Conservation (phyloP, 2,888 invertebrate species). For the Sesia bembeciformis region DNA sequence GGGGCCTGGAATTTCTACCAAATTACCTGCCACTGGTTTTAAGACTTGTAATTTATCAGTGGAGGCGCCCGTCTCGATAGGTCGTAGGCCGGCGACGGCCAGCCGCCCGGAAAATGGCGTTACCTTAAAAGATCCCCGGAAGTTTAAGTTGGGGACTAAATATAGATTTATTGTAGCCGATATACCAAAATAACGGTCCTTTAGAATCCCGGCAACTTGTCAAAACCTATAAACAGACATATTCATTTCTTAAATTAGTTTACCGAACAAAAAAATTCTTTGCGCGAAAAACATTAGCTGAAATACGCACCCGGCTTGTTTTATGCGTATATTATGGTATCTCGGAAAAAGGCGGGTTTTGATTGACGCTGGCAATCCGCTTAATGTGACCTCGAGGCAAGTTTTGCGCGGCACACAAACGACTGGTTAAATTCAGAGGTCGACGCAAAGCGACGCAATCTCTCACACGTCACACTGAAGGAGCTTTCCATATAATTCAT, state of each 20-base stretch:
- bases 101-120: constrained; percentile 44
- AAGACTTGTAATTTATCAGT: constrained; percentile 78
- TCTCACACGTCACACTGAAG: constrained; percentile 66
- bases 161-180: not conserved
- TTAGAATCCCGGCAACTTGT: not conserved
- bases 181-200: not conserved
- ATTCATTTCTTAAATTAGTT: constrained; percentile 5
- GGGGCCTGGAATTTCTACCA: constrained; percentile 58
- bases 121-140: not conserved
- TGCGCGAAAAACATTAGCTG: constrained; percentile 28
- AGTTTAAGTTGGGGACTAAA: not conserved
- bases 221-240: not conserved
- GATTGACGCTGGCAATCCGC: constrained; percentile 72
- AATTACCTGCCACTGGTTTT: constrained; percentile 78
- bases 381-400: constrained; percentile 71
- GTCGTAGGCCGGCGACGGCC: constrained; percentile 21
- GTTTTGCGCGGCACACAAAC: constrained; percentile 64
- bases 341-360: constrained; percentile 62
- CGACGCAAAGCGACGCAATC: constrained; percentile 70
- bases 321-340: constrained; percentile 39
- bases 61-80: constrained; percentile 45
- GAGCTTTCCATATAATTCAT: constrained; percentile 71
- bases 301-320: constrained; percentile 19
- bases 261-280: not conserved
- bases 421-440: constrained; percentile 71